Percentiles rank a stretch among this genome's conserved stretches.
Conservation (phyloP, 2,888 invertebrate species). For the Caenorhabditis becei region DNA sequence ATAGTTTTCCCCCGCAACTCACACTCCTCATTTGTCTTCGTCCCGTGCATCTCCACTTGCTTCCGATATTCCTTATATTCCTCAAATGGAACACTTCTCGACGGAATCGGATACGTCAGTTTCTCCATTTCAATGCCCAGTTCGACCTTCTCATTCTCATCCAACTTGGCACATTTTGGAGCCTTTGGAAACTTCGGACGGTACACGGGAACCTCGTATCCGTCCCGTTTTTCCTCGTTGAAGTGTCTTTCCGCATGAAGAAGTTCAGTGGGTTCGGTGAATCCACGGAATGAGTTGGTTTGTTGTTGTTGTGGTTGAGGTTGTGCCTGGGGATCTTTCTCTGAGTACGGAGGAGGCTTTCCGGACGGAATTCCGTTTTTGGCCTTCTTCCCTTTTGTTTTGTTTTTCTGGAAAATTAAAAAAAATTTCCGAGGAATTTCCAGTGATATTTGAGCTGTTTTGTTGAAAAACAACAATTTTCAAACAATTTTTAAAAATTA, state of each 20-base stretch:
- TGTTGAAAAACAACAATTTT: no score
- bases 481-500: no score
- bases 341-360: neutral
- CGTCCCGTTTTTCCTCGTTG: neutral
- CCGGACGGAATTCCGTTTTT: neutral
- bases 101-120: neutral
- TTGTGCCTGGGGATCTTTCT: neutral
- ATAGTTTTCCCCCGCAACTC: neutral
- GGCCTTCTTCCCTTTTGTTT: neutral
- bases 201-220: neutral
- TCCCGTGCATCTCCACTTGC: neutral
- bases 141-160: neutral
- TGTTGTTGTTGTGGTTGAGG: neutral
- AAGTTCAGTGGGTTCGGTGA: neutral
- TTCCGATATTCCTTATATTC: neutral
- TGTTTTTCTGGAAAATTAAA: constrained; percentile 3
- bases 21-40: neutral
- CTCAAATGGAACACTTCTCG: neutral
- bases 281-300: neutral
- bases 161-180: constrained; percentile 1
- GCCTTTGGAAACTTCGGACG: neutral
- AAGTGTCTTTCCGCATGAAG: neutral
- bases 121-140: neutral
- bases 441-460: no score
- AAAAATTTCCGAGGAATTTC: no score